These are phyloP conservation scores for Myiothlypis coronata DNA, from an alignment of 2,797 vertebrate genomes.

Conservation along the genomic window DNA sequence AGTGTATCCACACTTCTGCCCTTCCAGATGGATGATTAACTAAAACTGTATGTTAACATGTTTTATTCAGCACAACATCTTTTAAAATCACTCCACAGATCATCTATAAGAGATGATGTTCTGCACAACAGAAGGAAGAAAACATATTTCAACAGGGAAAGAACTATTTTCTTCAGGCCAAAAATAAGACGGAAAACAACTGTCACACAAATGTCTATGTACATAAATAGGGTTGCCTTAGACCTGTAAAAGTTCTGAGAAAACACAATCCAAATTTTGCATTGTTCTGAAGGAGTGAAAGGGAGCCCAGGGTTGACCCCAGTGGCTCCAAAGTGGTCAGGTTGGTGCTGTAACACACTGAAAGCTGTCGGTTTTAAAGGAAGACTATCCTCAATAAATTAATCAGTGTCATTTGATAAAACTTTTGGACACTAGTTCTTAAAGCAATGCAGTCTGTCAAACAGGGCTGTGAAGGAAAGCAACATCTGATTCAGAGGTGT, in stretches of 20 bases:
- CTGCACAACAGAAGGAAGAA: background rate
- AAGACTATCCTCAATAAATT: background rate
- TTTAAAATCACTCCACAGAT: background rate
- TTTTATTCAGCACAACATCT: background rate
- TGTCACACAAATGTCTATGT: background rate
- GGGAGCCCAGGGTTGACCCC: background rate
- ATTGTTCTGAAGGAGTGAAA: background rate
- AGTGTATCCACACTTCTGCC: background rate
- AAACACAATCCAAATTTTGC: background rate
- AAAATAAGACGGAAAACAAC: background rate
- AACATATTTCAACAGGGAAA: background rate
- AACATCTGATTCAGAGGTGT: background rate
- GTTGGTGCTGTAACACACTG: background rate
- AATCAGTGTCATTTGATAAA: background rate
- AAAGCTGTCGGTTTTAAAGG: background rate
- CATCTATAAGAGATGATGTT: background rate
- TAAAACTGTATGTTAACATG: background rate
- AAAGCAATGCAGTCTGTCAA: background rate
- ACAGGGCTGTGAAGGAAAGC: background rate
- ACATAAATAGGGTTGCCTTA: background rate
- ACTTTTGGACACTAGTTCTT: background rate
- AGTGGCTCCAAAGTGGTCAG: background rate
- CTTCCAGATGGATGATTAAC: background rate
- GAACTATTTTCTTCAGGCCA: background rate
- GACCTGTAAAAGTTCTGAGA: background rate